These are phyloP conservation scores for Parazoanthus darwini DNA, from an alignment of 92 coral and sea anemone species.

Conservation along the genomic window DNA sequence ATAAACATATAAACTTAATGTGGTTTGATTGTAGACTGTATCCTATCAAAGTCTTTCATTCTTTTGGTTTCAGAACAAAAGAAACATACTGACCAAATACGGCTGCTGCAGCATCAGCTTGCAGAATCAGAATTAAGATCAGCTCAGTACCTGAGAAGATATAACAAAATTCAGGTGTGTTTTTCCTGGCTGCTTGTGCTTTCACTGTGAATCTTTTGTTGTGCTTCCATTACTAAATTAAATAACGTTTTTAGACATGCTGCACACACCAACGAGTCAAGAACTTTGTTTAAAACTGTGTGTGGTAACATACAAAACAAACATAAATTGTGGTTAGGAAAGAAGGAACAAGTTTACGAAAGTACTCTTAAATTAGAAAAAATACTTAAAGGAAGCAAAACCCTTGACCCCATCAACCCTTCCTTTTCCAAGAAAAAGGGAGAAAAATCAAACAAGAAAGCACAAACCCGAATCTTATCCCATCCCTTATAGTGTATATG, in stretches of 20 bases:
- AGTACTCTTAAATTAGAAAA: no score
- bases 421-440: no score
- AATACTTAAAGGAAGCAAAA: no score
- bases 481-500: no score
- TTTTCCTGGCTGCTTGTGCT: background rate
- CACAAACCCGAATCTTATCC: no score
- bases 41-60: background rate
- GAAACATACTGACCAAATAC: conserved; percentile 68
- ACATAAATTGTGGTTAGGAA: no score
- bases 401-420: no score
- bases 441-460: no score
- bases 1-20: background rate
- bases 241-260: background rate
- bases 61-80: conserved; percentile 59
- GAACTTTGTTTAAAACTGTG: no score
- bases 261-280: no score
- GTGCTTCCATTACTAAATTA: background rate
- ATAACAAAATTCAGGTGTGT: conserved; percentile 80
- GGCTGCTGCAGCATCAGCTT: conserved; percentile 73
- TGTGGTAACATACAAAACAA: no score
- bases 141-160: conserved; percentile 70
- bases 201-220: background rate
- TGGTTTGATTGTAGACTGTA: background rate
- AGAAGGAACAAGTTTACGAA: no score
- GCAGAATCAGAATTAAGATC: conserved; percentile 70